Base-by-base conservation (phyloP, 1,140 invertebrate genomes). In the Atta texana region DNA sequence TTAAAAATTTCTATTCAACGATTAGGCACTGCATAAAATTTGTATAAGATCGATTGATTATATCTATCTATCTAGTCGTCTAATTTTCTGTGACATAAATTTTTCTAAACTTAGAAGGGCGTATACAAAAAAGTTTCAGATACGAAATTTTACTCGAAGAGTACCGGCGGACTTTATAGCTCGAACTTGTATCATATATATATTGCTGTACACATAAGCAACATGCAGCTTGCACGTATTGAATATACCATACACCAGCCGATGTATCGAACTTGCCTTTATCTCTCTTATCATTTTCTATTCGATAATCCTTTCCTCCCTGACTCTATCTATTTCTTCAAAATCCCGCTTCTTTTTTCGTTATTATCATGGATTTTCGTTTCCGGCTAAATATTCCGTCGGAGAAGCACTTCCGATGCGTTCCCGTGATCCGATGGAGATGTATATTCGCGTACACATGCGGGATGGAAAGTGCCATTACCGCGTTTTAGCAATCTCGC, bases 361-460 rank as follows among this genome's bases (percentile, higher is more conserved):
- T 84, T 84, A 75, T 84, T 75, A 84, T 75, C 69, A 8, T 14
- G 39, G 16, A 75, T 57, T 75, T 74, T 63, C 55, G 24, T 82
- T 74, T 18, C 68, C 10, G n/a, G 68, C 12, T 82, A 72, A 82
- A 82, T 61, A 82, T 72, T 34, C 64, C 24, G 34, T 21, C 8
- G 53, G 4, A 28, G 24, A 44, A 61, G 34, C 16, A 24, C 4
- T 31, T 14, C 0, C 28, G 49, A 39, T 18, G 68, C 66, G 16
- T 31, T 49, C 12, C 34, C 24, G 66, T 21, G 53, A 82, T 49
- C 34, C 80, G 39, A n/a, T 8, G 18, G 39, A 66, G 39, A 78
- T 44, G 74, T 39, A 34, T 49, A 77, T 63, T 63, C 10, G 39
- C 57, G 39, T 14, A 7, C 8, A 18, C 1, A 55, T 8, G 24